phyloP scores from a whole-genome alignment of 2,888 invertebrate genomes.

The Deilephila elpenor region DNA sequence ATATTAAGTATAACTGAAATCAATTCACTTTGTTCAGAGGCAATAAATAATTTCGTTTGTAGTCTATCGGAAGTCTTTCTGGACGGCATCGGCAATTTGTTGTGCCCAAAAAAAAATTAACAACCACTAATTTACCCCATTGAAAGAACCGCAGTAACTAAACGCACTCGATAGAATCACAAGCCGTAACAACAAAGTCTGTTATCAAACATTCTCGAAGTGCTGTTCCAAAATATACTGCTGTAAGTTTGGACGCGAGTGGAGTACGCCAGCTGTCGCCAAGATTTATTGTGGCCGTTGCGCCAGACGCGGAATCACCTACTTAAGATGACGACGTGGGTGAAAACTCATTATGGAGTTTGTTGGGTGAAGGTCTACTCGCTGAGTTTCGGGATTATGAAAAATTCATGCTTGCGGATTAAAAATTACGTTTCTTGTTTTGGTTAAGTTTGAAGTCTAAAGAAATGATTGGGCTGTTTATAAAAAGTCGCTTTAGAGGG shows the following conservation, averaged over 20 bases:
- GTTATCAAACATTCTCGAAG: conserved; percentile 34
- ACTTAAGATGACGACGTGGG: conserved; percentile 26
- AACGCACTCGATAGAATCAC: conserved; percentile 4
- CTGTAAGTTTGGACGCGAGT: conserved; percentile 51
- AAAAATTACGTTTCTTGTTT: neutral
- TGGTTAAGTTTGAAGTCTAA: neutral
- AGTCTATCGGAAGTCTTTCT: too few species aligned
- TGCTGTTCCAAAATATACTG: conserved; percentile 49
- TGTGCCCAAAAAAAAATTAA: too few species aligned
- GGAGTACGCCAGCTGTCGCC: conserved; percentile 52
- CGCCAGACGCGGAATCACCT: conserved; percentile 21
- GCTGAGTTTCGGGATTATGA: neutral
- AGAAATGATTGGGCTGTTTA: neutral
- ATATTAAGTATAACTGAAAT: too few species aligned
- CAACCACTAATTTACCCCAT: neutral
- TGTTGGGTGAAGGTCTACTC: conserved; percentile 4
- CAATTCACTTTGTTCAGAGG: too few species aligned
- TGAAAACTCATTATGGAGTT: conserved; percentile 22
- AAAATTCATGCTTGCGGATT: neutral
- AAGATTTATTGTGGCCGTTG: conserved; percentile 50
- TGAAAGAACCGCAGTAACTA: too few species aligned
- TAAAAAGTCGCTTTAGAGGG: too few species aligned
- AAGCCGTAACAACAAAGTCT: conserved; percentile 17
- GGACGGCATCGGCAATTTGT: too few species aligned
- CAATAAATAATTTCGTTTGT: too few species aligned